phyloP scores from a whole-genome alignment of 2,797 vertebrate genomes.

The Chlorospingus semifuscus region DNA sequence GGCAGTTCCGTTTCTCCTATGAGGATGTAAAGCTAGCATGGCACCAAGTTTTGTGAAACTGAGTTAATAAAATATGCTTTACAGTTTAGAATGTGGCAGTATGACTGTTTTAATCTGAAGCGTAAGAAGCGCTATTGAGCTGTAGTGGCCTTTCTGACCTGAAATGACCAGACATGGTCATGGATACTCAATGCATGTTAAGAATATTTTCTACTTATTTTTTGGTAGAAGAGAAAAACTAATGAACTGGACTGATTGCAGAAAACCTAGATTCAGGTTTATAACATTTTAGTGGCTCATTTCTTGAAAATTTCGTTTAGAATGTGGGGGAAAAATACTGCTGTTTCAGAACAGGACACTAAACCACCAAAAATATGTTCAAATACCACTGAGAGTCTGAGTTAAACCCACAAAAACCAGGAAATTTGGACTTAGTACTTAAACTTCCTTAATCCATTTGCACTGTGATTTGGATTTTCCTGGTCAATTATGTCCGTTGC shows the following conservation, averaged over 20 bases:
- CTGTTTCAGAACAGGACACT: slow-evolving; percentile 8
- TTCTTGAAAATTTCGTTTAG: background rate
- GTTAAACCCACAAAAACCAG: slow-evolving; percentile 34
- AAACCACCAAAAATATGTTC: slow-evolving; percentile 13
- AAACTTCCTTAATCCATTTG: slow-evolving; percentile 47
- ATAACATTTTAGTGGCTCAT: background rate
- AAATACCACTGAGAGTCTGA: slow-evolving; percentile 6
- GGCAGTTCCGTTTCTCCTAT: background rate
- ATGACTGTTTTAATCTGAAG: background rate
- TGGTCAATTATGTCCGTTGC: slow-evolving; percentile 7
- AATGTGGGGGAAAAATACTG: background rate
- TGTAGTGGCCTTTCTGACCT: background rate
- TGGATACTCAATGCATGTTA: background rate
- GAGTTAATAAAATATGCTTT: background rate
- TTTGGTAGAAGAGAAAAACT: background rate
- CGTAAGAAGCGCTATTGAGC: background rate
- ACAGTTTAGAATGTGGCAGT: background rate
- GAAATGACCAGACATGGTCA: background rate
- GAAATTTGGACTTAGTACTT: slow-evolving; percentile 28
- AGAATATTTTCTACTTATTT: background rate
- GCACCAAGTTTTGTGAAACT: background rate
- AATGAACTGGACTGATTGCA: background rate
- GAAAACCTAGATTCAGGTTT: background rate
- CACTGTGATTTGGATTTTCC: slow-evolving; percentile 20
- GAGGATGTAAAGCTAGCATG: background rate